Percentiles rank a stretch among this genome's conserved stretches.
Conservation (phyloP, 2,888 invertebrate species). For the Tyria jacobaeae region DNA sequence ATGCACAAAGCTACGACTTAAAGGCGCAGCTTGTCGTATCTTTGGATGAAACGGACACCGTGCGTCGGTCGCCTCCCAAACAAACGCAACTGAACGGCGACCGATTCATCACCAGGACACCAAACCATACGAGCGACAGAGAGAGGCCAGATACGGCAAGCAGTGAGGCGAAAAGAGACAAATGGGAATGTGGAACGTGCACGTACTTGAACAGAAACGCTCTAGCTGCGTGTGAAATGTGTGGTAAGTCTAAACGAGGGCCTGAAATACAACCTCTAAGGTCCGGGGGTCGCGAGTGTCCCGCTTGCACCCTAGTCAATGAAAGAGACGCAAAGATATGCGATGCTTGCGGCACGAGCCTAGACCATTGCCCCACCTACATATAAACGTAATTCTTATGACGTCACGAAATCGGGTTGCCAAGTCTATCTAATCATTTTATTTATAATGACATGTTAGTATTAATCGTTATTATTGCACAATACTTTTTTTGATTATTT, state of each 20-base stretch:
- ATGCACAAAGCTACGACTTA: constrained; percentile 66
- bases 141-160: constrained; percentile 37
- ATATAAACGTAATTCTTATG: constrained; percentile 79
- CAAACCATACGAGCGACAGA: constrained; percentile 38
- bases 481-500: constrained; percentile 34
- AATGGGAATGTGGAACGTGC: constrained; percentile 91
- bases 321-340: constrained; percentile 88
- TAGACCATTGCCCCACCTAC: constrained; percentile 92
- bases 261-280: constrained; percentile 88
- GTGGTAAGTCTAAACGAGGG: constrained; percentile 88
- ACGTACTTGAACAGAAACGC: constrained; percentile 88
- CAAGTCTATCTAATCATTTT: constrained; percentile 63
- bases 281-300: constrained; percentile 91
- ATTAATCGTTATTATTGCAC: constrained; percentile 44
- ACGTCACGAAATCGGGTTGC: constrained; percentile 54
- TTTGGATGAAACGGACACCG: constrained; percentile 74
- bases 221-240: constrained; percentile 90
- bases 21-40: constrained; percentile 80
- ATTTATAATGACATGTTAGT: constrained; percentile 34
- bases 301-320: constrained; percentile 92
- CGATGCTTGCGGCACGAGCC: constrained; percentile 89
- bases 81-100: constrained; percentile 54
- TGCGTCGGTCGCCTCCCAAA: constrained; percentile 60
- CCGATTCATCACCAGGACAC: constrained; percentile 49
- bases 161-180: constrained; percentile 53